Evolutionary conservation across 2,797 vertebrate genomes (phyloP), one percentile per base, ranked within the genome.

Genomic region (Sternotherus odoratus): DNA sequence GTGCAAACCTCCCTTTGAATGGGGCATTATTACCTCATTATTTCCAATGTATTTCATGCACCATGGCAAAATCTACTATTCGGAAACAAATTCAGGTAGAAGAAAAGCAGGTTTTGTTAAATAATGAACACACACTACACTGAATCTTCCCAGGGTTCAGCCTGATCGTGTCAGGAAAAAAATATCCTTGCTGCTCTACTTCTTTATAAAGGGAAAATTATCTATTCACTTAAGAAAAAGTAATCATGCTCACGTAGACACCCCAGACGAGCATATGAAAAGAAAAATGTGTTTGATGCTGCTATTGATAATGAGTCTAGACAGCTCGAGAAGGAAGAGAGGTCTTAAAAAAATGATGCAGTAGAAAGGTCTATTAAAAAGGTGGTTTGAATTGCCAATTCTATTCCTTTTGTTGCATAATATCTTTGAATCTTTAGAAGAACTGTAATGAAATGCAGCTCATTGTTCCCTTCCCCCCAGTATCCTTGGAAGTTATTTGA

Each of bases 221-320:
- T 86, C 93, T 95, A 77, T 90, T 95, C 95, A 83, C 94, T 96
- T 96, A 94, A 86, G 95, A 94, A 97, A 93, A 97, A 95, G 79
- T 85, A 95, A 96, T 97, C 91, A 89, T 80, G 94, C 91, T 84
- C 91, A 79, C 92, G 97, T 91, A 96, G 95, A 95, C 90, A 93
- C 86, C 94, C 83, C 95, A 97, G 97, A 95, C 87, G 91, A 88
- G 88, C 81, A 80, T 92, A 95, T 94, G 97, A 96, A 97, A 96
- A 94, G 95, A 91, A 94, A 91, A 79, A 80, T 66, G 63, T 87
- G 96, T 98, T 97, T 98, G 98, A 98, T 97, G 95, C 94, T 88
- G 75, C 72, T 93, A 43, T 86, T 96, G 93, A 95, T 92, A 91
- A 75, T 13, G 85, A 93, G 86, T 85, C 82, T 96, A 95, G 97